Conservation (phyloP, 2,113 vertebrate species). For the Theristicus caerulescens region DNA sequence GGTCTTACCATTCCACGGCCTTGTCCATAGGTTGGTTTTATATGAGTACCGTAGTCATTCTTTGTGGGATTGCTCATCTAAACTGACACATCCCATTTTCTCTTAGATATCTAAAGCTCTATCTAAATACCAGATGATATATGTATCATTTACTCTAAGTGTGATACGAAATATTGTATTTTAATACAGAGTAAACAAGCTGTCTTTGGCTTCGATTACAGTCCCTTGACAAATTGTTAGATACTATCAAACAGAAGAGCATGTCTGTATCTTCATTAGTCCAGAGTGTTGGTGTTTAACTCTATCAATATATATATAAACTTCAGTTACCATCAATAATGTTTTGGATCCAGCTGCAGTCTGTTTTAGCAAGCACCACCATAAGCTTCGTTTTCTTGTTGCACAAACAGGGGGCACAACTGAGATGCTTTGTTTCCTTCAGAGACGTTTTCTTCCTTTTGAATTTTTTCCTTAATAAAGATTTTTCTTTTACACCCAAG, state of each 20-base stretch:
- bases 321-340: background rate
- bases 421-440: background rate
- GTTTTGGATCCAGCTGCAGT: background rate
- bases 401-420: background rate
- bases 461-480: background rate
- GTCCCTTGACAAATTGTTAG: background rate
- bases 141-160: background rate
- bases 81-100: background rate
- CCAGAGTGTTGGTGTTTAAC: background rate
- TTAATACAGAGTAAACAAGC: background rate
- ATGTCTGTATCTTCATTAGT: background rate
- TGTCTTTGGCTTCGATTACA: background rate
- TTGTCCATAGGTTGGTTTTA: background rate
- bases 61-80: background rate
- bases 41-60: background rate
- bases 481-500: background rate
- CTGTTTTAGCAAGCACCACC: background rate
- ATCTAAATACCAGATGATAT: background rate
- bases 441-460: background rate
- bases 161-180: background rate
- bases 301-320: background rate
- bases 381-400: background rate
- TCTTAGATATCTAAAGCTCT: background rate
- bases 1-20: fast-evolving
- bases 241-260: background rate